Evolutionary conservation across 2,888 invertebrate genomes (phyloP).

Genomic region (Pollenia griseotomentosa): DNA sequence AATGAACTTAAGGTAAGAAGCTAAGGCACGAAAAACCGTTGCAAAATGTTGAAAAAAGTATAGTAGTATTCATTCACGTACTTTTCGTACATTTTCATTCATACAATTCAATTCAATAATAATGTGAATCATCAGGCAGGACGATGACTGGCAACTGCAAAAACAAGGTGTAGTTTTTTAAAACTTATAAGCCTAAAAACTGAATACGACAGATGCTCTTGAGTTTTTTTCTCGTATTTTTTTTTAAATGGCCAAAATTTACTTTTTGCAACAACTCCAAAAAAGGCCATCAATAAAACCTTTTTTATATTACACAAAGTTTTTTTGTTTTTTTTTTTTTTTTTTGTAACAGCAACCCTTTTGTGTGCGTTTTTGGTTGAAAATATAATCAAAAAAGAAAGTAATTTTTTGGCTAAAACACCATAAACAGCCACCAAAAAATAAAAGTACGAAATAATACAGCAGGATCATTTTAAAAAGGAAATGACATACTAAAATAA

Average conservation of each 20-base stretch:
- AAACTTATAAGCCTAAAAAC: constrained; percentile 68
- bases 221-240: constrained; percentile 21
- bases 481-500: constrained; percentile 65
- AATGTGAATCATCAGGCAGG: constrained; percentile 53
- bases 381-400: constrained; percentile 64
- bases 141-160: constrained; percentile 66
- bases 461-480: constrained; percentile 66
- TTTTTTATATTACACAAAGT: constrained; percentile 40
- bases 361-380: background rate
- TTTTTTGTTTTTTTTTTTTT: constrained; percentile 12
- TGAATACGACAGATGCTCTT: constrained; percentile 72
- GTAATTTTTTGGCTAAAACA: constrained; percentile 48
- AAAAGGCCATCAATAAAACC: constrained; percentile 55
- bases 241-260: constrained; percentile 62
- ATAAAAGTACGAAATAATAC: background rate
- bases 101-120: constrained; percentile 47
- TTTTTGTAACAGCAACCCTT: constrained; percentile 48
- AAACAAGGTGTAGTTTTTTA: constrained; percentile 71
- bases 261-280: constrained; percentile 45
- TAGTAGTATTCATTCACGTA: constrained; percentile 21
- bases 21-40: constrained; percentile 42
- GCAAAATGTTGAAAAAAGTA: background rate
- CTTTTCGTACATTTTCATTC: constrained; percentile 46
- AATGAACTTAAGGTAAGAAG: background rate
- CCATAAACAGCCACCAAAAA: constrained; percentile 17